Evolutionary conservation across 2,888 invertebrate species (phyloP), one percentile per base, ranked within the genome.

Genomic region (Chydorus sphaericus): DNA sequence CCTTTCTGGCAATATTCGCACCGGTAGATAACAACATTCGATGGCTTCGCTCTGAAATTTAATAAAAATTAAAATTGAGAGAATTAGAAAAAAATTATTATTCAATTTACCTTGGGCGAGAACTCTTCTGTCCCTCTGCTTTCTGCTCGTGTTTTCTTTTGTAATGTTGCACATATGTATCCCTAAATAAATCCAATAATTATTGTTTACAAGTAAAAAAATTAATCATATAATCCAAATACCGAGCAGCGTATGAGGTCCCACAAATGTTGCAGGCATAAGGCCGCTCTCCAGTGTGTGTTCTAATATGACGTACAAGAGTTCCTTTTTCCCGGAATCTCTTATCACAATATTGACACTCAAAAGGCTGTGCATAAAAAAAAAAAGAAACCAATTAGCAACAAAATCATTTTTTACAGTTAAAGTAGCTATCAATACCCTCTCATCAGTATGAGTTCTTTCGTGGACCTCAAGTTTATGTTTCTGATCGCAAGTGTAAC

Each of bases 1-100:
- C 44, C 44, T 44, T 44, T 44, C 11, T 44, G 44, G 26, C 44
- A 44, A 44, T 23, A 44, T n/a, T 44, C 44, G 20, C 44, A 44
- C 10, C 44, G 44, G 16, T 44, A 44, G 26, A 44, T 44, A 11
- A 44, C 44, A 11, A 44, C 44, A 6, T 18, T 44, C 5, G 44
- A 44, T 20, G 20, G 44, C 14, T 26, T 44, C 11, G 44, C 20
- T 20, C 44, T 44, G 44, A 8, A n/a, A n/a, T n/a, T n/a, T n/a
- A n/a, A n/a, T n/a, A n/a, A n/a, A n/a, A n/a, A 23, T 44, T 20
- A 20, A 6, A 20, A 44, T 23, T 38, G 3, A 1, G 1, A n/a
- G n/a, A 38, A 8, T 20, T 8, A n/a, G 5, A 38, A 38, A 38
- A 2, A 38, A 8, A 14, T 18, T n/a, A 38, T 3, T 5, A 10